These are phyloP conservation scores for Chiridota heheva DNA, from an alignment of 35 echinoderm and acorn worm genomes.

Conservation along the genomic window DNA sequence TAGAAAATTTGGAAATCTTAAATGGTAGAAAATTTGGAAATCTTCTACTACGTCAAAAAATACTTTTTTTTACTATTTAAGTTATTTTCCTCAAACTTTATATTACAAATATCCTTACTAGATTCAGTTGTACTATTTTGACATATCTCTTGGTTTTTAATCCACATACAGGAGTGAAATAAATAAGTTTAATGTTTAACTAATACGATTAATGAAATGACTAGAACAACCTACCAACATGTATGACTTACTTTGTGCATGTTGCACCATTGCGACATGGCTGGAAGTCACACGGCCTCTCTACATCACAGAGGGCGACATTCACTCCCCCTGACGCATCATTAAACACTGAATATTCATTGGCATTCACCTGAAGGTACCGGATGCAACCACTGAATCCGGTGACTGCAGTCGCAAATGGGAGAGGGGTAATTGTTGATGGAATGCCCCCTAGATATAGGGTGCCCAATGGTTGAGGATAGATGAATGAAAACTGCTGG, in stretches of 20 bases:
- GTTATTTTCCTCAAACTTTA: no score
- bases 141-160: no score
- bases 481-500: conserved; percentile 54
- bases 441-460: conserved; percentile 73
- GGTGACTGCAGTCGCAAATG: conserved; percentile 12
- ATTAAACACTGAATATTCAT: conserved; percentile 60
- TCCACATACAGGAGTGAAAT: no score
- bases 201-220: no score
- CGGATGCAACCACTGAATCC: conserved; percentile 63
- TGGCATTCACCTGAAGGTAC: conserved; percentile 57
- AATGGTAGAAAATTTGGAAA: no score
- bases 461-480: conserved; percentile 37
- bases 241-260: conserved; percentile 71
- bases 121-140: neutral
- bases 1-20: no score
- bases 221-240: neutral
- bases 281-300: conserved; percentile 38
- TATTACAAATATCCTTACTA: no score
- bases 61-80: no score
- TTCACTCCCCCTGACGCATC: conserved; percentile 59
- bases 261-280: conserved; percentile 70
- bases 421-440: neutral
- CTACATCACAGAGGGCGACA: conserved; percentile 44
- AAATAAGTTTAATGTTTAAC: no score
- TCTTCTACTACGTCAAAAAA: no score